Evolutionary conservation across 2,797 vertebrate species (phyloP), one percentile per base, ranked within the genome.

Genomic region (Triplophysa yarkandensis): DNA sequence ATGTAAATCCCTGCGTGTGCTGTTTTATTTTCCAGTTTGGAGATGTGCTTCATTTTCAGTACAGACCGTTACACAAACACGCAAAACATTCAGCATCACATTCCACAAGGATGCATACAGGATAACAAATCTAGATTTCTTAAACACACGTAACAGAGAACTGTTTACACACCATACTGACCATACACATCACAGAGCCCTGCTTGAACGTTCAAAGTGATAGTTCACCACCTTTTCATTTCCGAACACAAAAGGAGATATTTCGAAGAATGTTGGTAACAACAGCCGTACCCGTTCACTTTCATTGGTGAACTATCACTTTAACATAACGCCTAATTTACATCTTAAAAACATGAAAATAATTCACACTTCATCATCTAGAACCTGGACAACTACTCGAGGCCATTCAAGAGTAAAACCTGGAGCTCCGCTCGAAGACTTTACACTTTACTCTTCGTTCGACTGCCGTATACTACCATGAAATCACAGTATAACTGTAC

Each of bases 81-180:
- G 52, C 58, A 52, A 62, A 50, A 71, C 44, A 71, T 63, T 62
- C 32, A 71, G 39, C 63, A 39, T 63, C 69, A 71, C 58, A 71
- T 71, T 71, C 58, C 58, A 71, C 69, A 28, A 71, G 58, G 58
- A 71, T 62, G 58, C 69, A 71, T 39, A 61, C 4, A 71, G 55
- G 14, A 50, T 25, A 52, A 23, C 21, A 52, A 71, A 71, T 36
- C 44, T 52, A 71, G 21, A 28, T 17, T 27, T 55, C 54, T 57
- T 17, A 57, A 71, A 71, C 14, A 71, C 58, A 23, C 27, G 50
- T 43, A 39, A 52, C 69, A 71, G 57, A 70, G 27, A 71, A 19
- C 44, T 39, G 6, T 39, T 50, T 27, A 62, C 30, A 50, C 30
- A 52, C 10, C 69, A 62, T 16, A 70, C 58, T 71, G 46, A 48